A percentile compares a stretch with the other conserved stretches of the same genome.
Conservation (phyloP, 2,888 invertebrate species). For the Dascillus cervinus region DNA sequence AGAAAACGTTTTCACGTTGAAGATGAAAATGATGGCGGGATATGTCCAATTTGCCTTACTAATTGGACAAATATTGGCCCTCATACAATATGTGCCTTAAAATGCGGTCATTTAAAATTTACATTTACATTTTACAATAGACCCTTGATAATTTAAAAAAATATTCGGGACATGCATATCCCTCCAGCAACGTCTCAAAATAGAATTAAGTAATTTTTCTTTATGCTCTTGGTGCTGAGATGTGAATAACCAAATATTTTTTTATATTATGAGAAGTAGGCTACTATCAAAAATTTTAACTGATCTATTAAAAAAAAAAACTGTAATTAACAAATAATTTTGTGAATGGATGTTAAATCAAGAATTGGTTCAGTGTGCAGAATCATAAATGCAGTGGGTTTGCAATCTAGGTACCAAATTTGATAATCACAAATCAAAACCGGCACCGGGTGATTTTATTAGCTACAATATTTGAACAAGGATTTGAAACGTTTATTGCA, state of each 20-base stretch:
- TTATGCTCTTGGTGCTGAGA: too few relatives aligned
- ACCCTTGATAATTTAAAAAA: too few relatives aligned
- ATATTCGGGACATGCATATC: too few relatives aligned
- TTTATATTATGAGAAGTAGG: conserved; percentile 47
- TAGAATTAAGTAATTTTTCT: too few relatives aligned
- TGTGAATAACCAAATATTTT: too few relatives aligned
- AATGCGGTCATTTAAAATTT: conserved; percentile 93
- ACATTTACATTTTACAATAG: too few relatives aligned
- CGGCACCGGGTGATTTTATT: conserved; percentile 64
- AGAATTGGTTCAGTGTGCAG: conserved; percentile 70
- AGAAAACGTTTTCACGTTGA: conserved; percentile 6
- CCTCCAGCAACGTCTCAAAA: too few relatives aligned
- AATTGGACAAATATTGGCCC: conserved; percentile 79
- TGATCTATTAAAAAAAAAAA: conserved; percentile 70
- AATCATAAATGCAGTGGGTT: conserved; percentile 58
- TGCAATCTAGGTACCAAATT: conserved; percentile 58
- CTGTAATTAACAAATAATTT: conserved; percentile 65
- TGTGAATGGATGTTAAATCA: conserved; percentile 67
- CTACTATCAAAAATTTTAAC: conserved; percentile 66
- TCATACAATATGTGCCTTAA: conserved; percentile 78
- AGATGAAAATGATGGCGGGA: conserved; percentile 55
- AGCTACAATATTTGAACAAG: conserved; percentile 55
- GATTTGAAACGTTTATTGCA: conserved; percentile 68
- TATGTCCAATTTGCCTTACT: conserved; percentile 85
- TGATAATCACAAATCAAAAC: conserved; percentile 73